These are phyloP conservation scores for Threskiornis aethiopicus DNA, from an alignment of 2,797 vertebrate species.

Conservation along the genomic window DNA sequence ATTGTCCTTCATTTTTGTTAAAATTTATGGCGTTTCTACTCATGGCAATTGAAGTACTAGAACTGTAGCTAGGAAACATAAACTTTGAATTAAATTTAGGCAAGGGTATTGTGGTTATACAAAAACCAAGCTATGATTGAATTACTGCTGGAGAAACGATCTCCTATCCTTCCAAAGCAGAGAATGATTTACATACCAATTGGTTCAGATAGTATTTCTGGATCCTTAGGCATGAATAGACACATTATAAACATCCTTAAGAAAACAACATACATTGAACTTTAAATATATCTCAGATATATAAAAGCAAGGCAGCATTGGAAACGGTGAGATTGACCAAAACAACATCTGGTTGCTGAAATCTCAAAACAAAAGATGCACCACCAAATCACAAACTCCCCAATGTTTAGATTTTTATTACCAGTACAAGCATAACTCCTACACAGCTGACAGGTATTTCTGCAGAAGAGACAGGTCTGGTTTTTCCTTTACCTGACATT, in stretches of 20 bases:
- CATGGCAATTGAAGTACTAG: neutral
- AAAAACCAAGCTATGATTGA: slow-evolving; percentile 23
- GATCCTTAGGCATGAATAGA: neutral
- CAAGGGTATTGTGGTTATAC: slow-evolving; percentile 21
- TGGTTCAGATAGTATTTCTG: slow-evolving; percentile 3
- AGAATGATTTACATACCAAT: slow-evolving; percentile 35
- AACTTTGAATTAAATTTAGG: slow-evolving; percentile 55
- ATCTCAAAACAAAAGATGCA: neutral
- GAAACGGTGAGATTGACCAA: neutral
- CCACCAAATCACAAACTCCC: neutral
- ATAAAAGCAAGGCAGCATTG: neutral
- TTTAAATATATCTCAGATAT: neutral
- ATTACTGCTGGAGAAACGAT: slow-evolving; percentile 41
- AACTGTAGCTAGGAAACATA: slow-evolving; percentile 52
- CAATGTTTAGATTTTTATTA: neutral
- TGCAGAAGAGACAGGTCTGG: neutral
- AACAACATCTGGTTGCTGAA: neutral
- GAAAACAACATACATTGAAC: neutral
- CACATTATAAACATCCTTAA: neutral
- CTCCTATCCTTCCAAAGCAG: slow-evolving; percentile 34
- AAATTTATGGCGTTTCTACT: neutral
- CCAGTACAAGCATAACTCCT: neutral
- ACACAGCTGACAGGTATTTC: neutral
- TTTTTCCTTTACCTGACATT: neutral
- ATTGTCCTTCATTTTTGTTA: neutral